Evolutionary conservation across 2,113 vertebrate species (phyloP).

Genomic region (Talpa occidentalis): DNA sequence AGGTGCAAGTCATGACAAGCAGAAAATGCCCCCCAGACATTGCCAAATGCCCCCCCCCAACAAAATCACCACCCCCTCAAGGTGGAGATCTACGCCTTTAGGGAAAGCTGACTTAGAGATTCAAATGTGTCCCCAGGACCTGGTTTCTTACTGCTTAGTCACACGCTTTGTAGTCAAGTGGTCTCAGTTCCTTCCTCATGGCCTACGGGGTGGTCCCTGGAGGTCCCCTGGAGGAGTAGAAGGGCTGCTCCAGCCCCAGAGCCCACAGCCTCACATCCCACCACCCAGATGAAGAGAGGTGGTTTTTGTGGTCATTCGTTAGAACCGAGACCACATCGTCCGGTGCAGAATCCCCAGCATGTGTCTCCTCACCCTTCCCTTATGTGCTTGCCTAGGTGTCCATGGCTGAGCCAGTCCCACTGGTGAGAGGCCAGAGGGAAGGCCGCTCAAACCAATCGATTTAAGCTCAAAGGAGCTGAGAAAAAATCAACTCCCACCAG

Average conservation of each 20-base stretch:
- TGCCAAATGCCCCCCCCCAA: too few species aligned
- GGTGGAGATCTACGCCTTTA: not conserved
- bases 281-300: not conserved
- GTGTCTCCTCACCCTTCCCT: not conserved
- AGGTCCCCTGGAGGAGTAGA: not conserved
- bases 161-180: not conserved
- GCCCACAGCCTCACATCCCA: not conserved
- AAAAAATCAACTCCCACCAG: not conserved
- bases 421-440: not conserved
- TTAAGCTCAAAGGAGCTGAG: not conserved
- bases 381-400: not conserved
- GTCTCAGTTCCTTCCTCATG: not conserved
- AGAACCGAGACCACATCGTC: not conserved
- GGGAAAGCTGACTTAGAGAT: not conserved
- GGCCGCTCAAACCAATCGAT: not conserved
- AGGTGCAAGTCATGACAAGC: not conserved
- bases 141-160: not conserved
- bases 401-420: not conserved
- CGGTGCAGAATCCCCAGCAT: not conserved
- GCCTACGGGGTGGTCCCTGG: rapidly evolving
- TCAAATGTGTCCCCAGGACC: not conserved
- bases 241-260: not conserved
- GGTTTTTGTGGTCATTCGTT: not conserved
- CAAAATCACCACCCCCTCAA: not conserved
- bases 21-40: not conserved